Evolutionary conservation across 2,113 vertebrate species (phyloP).

Genomic region (Tympanuchus pallidicinctus): DNA sequence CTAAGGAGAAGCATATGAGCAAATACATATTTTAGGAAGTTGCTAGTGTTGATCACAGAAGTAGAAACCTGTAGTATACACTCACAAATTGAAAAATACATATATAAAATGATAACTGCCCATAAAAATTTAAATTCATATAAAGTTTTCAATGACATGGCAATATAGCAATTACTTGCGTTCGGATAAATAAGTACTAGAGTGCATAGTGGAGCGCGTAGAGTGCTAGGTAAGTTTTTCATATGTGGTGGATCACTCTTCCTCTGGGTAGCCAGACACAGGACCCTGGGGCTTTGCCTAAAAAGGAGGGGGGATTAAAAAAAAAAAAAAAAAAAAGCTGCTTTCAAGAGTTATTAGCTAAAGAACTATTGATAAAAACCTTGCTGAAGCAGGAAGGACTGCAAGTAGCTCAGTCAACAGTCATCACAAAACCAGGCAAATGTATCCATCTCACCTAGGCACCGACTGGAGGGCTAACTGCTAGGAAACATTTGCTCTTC

Average conservation of each 20-base stretch:
- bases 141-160: not conserved
- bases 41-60: not conserved
- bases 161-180: not conserved
- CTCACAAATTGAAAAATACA: conserved; percentile 1
- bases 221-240: rapidly evolving
- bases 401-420: not conserved
- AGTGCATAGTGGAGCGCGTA: not conserved
- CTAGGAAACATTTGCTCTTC: not conserved
- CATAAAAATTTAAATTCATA: conserved; percentile 43
- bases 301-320: not conserved
- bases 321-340: not conserved
- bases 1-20: rapidly evolving
- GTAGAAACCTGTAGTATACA: not conserved
- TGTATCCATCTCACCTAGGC: no score
- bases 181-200: rapidly evolving
- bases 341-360: rapidly evolving
- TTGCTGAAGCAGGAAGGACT: not conserved
- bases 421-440: rapidly evolving
- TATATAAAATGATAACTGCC: conserved; percentile 37
- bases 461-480: no score
- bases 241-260: conserved; percentile 42
- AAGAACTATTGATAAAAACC: rapidly evolving
- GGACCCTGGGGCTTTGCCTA: conserved; percentile 69
- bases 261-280: not conserved
- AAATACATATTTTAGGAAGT: not conserved